phyloP scores from a whole-genome alignment of 2,113 vertebrate species.

The Rafetus swinhoei region DNA sequence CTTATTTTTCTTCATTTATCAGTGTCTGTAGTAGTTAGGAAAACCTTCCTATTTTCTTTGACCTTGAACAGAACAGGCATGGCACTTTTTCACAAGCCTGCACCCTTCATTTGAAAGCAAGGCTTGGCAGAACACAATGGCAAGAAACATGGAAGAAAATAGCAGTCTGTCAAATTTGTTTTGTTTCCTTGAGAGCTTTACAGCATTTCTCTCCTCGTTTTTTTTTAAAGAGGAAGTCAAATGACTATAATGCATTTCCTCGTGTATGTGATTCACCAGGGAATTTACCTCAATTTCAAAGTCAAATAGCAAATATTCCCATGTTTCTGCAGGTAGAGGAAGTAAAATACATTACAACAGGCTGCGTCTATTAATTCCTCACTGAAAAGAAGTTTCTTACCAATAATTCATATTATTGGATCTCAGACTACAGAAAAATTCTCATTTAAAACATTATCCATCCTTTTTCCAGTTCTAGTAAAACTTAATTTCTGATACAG shows the following conservation, averaged over 20 bases:
- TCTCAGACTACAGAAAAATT: not conserved
- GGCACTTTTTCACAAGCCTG: not conserved
- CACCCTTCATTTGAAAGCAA: not conserved
- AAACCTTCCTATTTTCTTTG: not conserved
- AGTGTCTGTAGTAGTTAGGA: slow-evolving; percentile 1
- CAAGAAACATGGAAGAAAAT: not conserved
- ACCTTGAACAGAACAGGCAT: not conserved
- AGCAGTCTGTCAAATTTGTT: not conserved
- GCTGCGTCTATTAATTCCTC: not conserved
- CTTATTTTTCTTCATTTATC: not conserved
- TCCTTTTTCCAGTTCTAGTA: not conserved
- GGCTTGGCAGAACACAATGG: not conserved
- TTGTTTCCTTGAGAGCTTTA: not conserved
- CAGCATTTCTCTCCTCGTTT: not conserved
- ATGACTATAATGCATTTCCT: not conserved
- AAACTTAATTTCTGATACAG: not conserved
- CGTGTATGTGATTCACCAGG: not conserved
- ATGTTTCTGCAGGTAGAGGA: not conserved
- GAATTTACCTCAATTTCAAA: not conserved
- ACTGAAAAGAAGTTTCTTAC: not conserved
- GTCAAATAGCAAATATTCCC: not conserved
- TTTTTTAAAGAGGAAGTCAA: not conserved
- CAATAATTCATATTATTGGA: not conserved
- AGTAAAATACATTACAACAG: not conserved
- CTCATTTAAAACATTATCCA: not conserved